These are phyloP conservation scores for Dendrolimus houi DNA, from an alignment of 2,888 invertebrate species.

Conservation along the genomic window DNA sequence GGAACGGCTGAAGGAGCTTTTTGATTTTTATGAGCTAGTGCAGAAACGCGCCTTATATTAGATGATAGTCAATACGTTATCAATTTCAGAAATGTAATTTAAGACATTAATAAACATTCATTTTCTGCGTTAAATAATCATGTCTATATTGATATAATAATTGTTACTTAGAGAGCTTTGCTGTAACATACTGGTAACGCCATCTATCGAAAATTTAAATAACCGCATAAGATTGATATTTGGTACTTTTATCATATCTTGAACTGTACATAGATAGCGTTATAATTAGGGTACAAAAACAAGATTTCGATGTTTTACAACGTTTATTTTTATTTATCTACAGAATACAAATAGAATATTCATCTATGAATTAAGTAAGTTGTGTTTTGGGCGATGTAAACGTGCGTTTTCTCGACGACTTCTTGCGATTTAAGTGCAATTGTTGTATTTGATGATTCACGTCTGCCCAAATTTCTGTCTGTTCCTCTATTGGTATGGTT, in stretches of 20 bases:
- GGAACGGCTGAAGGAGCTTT: no score
- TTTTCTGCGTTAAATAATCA: no score
- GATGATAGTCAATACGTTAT: no score
- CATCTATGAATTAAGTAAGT: constrained; percentile 36
- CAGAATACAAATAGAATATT: constrained; percentile 8
- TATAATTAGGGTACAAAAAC: not conserved
- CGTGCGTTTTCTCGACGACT: constrained; percentile 51
- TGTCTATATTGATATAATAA: no score
- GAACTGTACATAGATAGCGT: not conserved
- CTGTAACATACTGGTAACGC: no score
- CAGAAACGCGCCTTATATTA: no score
- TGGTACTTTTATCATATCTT: not conserved
- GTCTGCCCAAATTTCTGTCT: constrained; percentile 89
- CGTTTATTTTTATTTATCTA: constrained; percentile 10
- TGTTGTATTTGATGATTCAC: constrained; percentile 85
- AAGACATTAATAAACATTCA: no score
- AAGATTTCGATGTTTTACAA: not conserved
- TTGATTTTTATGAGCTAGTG: no score
- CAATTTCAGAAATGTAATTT: no score
- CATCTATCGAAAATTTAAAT: not conserved
- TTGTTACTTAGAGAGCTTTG: no score
- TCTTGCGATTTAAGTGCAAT: constrained; percentile 79
- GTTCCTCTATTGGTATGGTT: constrained; percentile 93
- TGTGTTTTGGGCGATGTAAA: constrained; percentile 51
- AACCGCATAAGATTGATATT: not conserved